Evolutionary conservation across 2,113 vertebrate genomes (phyloP).

Genomic region (Grus americana): DNA sequence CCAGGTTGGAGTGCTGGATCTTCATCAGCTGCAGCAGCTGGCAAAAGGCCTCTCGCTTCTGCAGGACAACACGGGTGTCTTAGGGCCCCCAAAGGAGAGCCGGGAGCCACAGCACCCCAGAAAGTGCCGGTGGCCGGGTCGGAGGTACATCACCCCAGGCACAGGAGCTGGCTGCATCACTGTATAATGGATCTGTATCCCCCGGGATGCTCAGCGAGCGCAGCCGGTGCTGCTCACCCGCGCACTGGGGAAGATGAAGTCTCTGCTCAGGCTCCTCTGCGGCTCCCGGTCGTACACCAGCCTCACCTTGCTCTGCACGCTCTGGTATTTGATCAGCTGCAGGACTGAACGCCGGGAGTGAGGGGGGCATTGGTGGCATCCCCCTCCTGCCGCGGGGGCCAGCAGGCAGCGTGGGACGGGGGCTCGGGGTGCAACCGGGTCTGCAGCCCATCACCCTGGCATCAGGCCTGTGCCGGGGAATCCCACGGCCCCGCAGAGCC

Average conservation of each 20-base stretch:
- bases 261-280: constrained; percentile 75
- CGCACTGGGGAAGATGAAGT: constrained; percentile 79
- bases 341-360: constrained; percentile 66
- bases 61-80: accelerated
- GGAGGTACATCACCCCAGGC: accelerated
- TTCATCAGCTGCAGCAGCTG: constrained; percentile 87
- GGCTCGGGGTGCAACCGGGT: accelerated
- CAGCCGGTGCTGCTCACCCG: constrained; percentile 43
- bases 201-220: accelerated
- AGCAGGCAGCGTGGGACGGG: accelerated
- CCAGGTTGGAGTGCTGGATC: constrained; percentile 76
- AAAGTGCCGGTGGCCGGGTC: not conserved
- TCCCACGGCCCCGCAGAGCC: accelerated
- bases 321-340: constrained; percentile 86
- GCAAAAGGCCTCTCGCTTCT: constrained; percentile 88
- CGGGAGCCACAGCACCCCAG: not conserved
- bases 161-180: accelerated
- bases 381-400: accelerated
- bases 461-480: not conserved
- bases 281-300: constrained; percentile 77
- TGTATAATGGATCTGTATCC: accelerated
- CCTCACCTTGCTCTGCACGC: constrained; percentile 76
- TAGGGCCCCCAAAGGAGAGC: not conserved
- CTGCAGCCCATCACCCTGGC: not conserved
- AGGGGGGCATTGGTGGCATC: not conserved